phyloP scores from a whole-genome alignment of 2,113 vertebrate genomes.

The Oncorhynchus mykiss region DNA sequence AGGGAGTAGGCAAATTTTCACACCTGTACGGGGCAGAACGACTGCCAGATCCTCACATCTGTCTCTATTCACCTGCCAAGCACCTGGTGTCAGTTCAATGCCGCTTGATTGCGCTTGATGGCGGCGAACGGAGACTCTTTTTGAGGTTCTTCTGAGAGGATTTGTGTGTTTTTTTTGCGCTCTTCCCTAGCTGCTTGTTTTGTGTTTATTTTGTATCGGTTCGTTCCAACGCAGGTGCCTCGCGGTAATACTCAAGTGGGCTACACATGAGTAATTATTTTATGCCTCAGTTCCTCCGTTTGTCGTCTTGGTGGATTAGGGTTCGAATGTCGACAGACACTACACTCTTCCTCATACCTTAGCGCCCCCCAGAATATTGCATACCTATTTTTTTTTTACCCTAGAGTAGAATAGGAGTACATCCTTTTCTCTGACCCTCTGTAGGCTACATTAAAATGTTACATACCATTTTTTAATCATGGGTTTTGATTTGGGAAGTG shows the following conservation, averaged over 20 bases:
- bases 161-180: background rate
- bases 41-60: constrained; percentile 91
- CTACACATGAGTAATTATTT: constrained; percentile 95
- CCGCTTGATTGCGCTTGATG: constrained; percentile 97
- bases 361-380: constrained; percentile 71
- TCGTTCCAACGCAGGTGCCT: constrained; percentile 99
- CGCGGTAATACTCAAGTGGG: constrained; percentile 85
- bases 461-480: background rate
- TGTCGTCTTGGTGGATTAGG: constrained; percentile 65
- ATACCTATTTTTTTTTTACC: constrained; percentile 72
- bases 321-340: constrained; percentile 67
- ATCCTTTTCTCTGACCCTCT: background rate
- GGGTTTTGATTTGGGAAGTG: too few species aligned
- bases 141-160: constrained; percentile 47
- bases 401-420: constrained; percentile 57
- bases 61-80: constrained; percentile 97
- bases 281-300: constrained; percentile 78
- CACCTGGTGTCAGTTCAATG: constrained; percentile 98
- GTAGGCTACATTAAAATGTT: background rate
- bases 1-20: constrained; percentile 89
- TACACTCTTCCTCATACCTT: constrained; percentile 52
- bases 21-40: constrained; percentile 92
- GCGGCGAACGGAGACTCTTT: constrained; percentile 84
- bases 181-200: constrained; percentile 61
- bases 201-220: constrained; percentile 82